Evolutionary conservation across 2,113 vertebrate species (phyloP), one percentile per base, ranked within the genome.

Genomic region (Odobenus rosmarus): DNA sequence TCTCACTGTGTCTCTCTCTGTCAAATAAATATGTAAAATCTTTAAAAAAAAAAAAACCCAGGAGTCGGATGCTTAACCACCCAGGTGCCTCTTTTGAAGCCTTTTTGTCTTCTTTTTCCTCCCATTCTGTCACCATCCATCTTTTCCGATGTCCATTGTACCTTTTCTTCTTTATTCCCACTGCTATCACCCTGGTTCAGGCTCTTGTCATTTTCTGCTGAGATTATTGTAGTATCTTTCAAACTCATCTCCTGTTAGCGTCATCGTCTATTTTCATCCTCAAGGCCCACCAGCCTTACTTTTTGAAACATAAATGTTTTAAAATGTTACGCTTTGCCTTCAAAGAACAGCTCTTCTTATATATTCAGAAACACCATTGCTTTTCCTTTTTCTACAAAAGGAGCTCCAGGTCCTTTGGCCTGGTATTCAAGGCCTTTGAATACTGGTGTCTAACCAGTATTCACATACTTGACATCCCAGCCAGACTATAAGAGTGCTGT

Each of bases 301-400:
- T 96, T 53, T 80, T 51, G 24, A 95, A 90, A 88, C 49, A 6
- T 53, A 69, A 81, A 79, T 91, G n/a, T 80, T 92, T 77, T 67
- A 74, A 46, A 89, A 51, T 82, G 31, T 49, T 59, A 4, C 0
- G 21, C 31, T 74, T 46, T 77, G 53, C 90, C 90, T 97, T 9
- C 62, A 71, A n/a, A 82, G 39, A 93, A 55, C 4, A 81, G 14
- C 31, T 92, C 39, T 9, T 79, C 19, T 94, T 88, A 72, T 1
- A 23, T 71, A 53, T 51, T 94, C 39, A 64, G n/a, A 82, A 84
- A 72, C 62, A 88, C 11, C 18, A 53, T 31, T 84, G 51, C 11
- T 92, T 88, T 80, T 49, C 14, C 39, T 9, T 62, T 93, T 87
- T 80, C 14, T 81, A 61, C 33, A 62, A 33, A 83, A 93, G 21